Evolutionary conservation across 2,888 invertebrate species (phyloP), one percentile per base, ranked within the genome.

Genomic region (Mechanitis mazaeus): DNA sequence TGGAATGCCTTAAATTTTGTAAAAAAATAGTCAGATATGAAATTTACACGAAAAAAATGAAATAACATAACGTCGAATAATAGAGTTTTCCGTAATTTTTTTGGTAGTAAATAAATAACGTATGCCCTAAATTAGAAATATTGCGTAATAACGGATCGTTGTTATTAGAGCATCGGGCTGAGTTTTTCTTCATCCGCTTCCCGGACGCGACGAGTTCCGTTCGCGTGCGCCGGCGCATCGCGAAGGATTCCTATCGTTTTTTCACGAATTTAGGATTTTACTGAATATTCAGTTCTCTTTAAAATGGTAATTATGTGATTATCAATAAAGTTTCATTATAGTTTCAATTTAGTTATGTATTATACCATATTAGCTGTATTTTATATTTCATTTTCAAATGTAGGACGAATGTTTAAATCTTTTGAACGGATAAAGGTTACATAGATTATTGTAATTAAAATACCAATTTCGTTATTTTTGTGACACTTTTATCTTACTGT

Each of bases 141-240:
- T 76, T 77, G 72, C 70, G 72, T 69, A 76, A 76, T 58, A 73
- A 55, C 74, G 75, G 73, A 75, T 74, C 67, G 72, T 54, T 63
- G 71, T 68, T 70, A 73, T 74, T 73, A 72, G 70, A 72, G 69
- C 71, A 65, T 68, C 66, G 68, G 68, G 64, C 66, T 70, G 57
- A 59, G 70, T 71, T 74, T 72, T 78, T 82, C 83, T 82, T 78
- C 72, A 78, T 80, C 76, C 78, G 85, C 77, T 88, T 89, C 89
- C 89, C 89, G 89, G 88, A 88, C 84, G 69, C 84, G 66, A 69
- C 65, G 68, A 70, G 81, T 80, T 87, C 85, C 88, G 75, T 64
- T 85, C 81, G 88, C 84, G 86, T 86, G 89, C 78, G 75, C 74
- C 65, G 56, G 74, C 75, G 76, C 75, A 71, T 59, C 67, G 64